phyloP scores from a whole-genome alignment of 2,888 invertebrate genomes.

The Aphrophora alni region DNA sequence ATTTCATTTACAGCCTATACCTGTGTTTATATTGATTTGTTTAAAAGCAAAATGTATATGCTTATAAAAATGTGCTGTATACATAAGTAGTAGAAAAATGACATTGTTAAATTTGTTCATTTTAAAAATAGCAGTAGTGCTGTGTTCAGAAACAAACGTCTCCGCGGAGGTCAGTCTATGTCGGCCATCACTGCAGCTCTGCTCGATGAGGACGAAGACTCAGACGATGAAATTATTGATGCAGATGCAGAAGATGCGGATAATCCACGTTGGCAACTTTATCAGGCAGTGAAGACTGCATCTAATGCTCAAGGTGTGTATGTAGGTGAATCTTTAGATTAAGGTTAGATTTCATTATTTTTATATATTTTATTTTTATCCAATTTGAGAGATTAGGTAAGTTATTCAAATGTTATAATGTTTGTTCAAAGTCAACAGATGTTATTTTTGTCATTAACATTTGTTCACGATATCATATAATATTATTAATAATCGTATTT shows the following conservation, averaged over 20 bases:
- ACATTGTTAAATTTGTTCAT: not conserved
- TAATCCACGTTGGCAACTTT: conserved; percentile 90
- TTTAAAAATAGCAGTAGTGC: not conserved
- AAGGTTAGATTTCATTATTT: conserved; percentile 35
- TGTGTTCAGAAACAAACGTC: conserved; percentile 55
- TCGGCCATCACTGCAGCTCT: conserved; percentile 67
- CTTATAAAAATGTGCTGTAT: no score
- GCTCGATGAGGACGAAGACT: conserved; percentile 67
- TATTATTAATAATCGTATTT: no score
- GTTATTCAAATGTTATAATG: no score
- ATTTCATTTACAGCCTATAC: no score
- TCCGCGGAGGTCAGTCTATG: conserved; percentile 62
- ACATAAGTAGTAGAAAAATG: no score
- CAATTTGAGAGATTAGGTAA: no score
- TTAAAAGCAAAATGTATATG: no score
- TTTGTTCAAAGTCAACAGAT: no score
- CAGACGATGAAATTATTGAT: conserved; percentile 62
- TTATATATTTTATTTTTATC: not conserved
- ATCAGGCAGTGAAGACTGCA: conserved; percentile 78
- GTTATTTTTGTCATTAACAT: no score
- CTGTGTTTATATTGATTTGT: no score
- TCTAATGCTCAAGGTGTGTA: conserved; percentile 59
- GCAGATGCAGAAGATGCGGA: conserved; percentile 67
- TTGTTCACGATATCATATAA: no score
- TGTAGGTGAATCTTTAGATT: no score